Evolutionary conservation across 2,797 vertebrate genomes (phyloP).

Genomic region (Cirrhinus molitorella): DNA sequence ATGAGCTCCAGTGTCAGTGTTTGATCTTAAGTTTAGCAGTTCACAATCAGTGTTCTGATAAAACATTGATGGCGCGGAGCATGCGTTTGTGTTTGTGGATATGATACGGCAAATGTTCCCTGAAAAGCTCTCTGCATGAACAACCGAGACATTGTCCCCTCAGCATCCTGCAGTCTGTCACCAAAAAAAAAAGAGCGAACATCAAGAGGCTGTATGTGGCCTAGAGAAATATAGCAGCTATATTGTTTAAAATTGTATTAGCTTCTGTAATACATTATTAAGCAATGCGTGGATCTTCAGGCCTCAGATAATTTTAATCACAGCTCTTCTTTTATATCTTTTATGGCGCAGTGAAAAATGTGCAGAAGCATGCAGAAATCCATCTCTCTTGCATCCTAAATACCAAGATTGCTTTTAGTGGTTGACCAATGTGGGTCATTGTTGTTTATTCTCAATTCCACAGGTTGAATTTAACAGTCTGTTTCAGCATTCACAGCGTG

Average conservation of each 20-base stretch:
- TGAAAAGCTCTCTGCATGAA: slow-evolving; percentile 2
- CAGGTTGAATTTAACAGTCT: slow-evolving; percentile 3
- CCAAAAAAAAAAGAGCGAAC: background rate
- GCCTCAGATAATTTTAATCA: background rate
- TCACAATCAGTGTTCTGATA: background rate
- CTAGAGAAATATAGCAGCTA: background rate
- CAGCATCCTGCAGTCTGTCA: slow-evolving; percentile 24
- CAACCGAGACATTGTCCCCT: slow-evolving; percentile 9
- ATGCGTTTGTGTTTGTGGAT: background rate
- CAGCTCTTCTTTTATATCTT: background rate
- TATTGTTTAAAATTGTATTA: slow-evolving; percentile 9
- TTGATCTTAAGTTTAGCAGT: background rate
- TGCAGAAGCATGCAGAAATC: background rate
- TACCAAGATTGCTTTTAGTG: background rate
- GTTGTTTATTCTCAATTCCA: background rate
- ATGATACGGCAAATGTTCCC: background rate
- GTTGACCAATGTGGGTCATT: background rate
- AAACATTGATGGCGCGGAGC: background rate
- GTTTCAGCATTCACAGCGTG: background rate
- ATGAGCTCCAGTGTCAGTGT: background rate
- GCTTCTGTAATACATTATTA: slow-evolving; percentile 11
- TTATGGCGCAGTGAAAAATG: background rate
- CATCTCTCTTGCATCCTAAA: background rate
- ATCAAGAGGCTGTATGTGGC: slow-evolving; percentile 26
- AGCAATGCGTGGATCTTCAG: slow-evolving; percentile 9